Percentiles rank a stretch among this genome's conserved stretches.
phyloP scores from a whole-genome alignment of 2,113 vertebrate genomes.

The Ptyas mucosa region DNA sequence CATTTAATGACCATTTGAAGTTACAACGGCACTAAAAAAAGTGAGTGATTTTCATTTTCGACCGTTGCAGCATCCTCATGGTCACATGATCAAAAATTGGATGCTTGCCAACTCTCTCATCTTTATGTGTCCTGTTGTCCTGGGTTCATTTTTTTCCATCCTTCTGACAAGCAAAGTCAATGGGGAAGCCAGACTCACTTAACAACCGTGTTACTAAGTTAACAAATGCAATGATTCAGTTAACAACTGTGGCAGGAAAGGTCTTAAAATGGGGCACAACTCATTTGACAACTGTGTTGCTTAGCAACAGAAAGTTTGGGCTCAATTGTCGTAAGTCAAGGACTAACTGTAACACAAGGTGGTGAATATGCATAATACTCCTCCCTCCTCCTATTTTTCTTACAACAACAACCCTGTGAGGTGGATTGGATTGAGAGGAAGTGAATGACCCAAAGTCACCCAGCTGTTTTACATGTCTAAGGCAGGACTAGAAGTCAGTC shows the following conservation, averaged over 20 bases:
- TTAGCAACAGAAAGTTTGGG: not conserved
- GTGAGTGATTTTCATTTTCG: not conserved
- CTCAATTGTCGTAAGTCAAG: too few relatives aligned
- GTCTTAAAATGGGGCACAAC: not conserved
- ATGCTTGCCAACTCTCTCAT: not conserved
- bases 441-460: too few relatives aligned
- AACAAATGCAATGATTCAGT: not conserved
- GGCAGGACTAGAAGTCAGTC: too few relatives aligned
- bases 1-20: not conserved
- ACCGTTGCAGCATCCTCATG: not conserved
- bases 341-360: too few relatives aligned
- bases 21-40: not conserved
- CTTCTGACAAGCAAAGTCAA: not conserved
- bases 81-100: not conserved
- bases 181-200: not conserved
- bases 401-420: too few relatives aligned
- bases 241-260: not conserved
- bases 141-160: too few relatives aligned
- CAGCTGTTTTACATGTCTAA: too few relatives aligned
- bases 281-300: not conserved
- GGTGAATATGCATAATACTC: too few relatives aligned
- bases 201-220: not conserved
- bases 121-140: too few relatives aligned
- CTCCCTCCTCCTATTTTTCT: too few relatives aligned
- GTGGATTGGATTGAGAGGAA: too few relatives aligned